phyloP scores from a whole-genome alignment of 2,113 vertebrate genomes.

The Percopsis transmontana region DNA sequence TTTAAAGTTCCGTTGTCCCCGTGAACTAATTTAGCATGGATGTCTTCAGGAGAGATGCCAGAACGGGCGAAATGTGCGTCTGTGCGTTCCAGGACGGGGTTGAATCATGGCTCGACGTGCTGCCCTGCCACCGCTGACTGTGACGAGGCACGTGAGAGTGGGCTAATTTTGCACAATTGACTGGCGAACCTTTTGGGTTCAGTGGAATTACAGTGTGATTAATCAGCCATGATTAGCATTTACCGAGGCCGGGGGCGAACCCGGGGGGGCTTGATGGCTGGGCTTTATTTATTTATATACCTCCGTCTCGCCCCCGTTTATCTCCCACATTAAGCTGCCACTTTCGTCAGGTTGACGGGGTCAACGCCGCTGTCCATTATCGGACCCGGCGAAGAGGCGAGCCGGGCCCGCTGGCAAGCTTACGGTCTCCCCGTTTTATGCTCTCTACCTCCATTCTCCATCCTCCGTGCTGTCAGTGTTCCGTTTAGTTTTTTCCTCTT shows the following conservation, averaged over 20 bases:
- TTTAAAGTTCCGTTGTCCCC: not conserved
- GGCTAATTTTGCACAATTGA: conserved; percentile 86
- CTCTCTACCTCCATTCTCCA: conserved; percentile 59
- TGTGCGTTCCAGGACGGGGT: conserved; percentile 30
- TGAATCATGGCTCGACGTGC: conserved; percentile 41
- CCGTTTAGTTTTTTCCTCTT: too few relatives aligned
- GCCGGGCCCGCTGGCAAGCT: conserved; percentile 56
- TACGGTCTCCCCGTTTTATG: conserved; percentile 29
- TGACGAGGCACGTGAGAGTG: conserved; percentile 78
- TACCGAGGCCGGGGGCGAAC: conserved; percentile 74
- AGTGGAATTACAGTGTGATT: conserved; percentile 86
- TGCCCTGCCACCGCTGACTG: conserved; percentile 67
- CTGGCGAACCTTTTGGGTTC: conserved; percentile 87
- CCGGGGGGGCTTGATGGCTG: conserved; percentile 40
- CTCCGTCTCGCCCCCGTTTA: conserved; percentile 55
- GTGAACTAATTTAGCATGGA: conserved; percentile 23
- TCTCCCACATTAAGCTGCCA: conserved; percentile 83
- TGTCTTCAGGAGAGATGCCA: not conserved
- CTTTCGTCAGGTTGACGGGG: conserved; percentile 85
- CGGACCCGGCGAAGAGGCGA: conserved; percentile 82
- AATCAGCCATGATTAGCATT: conserved; percentile 87
- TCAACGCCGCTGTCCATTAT: conserved; percentile 84
- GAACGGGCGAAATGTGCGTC: not conserved
- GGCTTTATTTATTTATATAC: conserved; percentile 61
- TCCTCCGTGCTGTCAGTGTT: too few relatives aligned